Percentiles rank a stretch among this genome's conserved stretches.
phyloP scores from a whole-genome alignment of 2,888 invertebrate genomes.

The Diadromus collaris region DNA sequence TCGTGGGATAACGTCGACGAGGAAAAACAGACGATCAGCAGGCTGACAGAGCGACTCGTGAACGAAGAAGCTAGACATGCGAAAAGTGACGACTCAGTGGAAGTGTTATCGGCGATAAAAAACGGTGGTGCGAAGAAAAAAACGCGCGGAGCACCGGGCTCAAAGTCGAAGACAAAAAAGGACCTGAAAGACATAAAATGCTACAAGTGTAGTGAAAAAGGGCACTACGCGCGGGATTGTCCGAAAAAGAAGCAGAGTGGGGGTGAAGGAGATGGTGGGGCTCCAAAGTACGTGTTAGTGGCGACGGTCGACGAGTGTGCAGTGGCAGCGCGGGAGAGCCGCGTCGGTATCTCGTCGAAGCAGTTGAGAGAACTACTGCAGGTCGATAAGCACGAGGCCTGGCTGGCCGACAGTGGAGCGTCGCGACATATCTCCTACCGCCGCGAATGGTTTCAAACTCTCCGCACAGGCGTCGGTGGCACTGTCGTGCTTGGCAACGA shows the following conservation, averaged over 20 bases:
- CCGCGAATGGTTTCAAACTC: conserved; percentile 30
- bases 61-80: conserved; percentile 7
- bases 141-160: background rate
- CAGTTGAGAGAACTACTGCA: conserved; percentile 18
- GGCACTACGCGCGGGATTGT: conserved; percentile 42
- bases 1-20: conserved; percentile 10
- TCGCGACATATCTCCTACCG: conserved; percentile 8
- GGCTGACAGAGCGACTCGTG: conserved; percentile 19
- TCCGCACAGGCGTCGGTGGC: conserved; percentile 31
- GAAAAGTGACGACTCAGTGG: background rate
- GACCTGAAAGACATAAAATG: conserved; percentile 31
- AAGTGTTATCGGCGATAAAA: conserved; percentile 8
- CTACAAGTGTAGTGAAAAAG: conserved; percentile 33
- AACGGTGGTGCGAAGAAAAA: conserved; percentile 23
- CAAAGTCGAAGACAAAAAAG: conserved; percentile 16
- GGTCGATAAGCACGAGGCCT: conserved; percentile 20
- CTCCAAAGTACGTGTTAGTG: conserved; percentile 5
- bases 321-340: background rate
- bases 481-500: conserved; percentile 33
- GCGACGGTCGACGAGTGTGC: conserved; percentile 15
- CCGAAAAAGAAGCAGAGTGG: background rate
- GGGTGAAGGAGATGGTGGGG: background rate
- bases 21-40: conserved; percentile 4
- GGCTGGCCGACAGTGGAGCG: conserved; percentile 30
- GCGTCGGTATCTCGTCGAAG: conserved; percentile 31